phyloP scores from a whole-genome alignment of 2,113 vertebrate genomes.

The Vulpes ferrilata region DNA sequence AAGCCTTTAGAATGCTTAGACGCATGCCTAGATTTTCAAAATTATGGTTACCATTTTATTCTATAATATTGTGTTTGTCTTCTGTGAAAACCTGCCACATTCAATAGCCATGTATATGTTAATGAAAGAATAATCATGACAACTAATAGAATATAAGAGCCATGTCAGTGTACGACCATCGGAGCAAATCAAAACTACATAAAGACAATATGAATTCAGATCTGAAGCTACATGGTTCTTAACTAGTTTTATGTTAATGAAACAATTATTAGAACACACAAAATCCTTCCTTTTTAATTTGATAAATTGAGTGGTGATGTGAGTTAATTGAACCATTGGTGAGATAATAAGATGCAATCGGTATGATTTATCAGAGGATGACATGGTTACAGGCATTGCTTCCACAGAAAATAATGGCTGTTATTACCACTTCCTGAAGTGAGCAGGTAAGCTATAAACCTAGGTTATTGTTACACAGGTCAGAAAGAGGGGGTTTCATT shows the following conservation, averaged over 20 bases:
- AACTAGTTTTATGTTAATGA: constrained; percentile 73
- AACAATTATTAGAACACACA: constrained; percentile 75
- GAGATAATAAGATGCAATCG: constrained; percentile 70
- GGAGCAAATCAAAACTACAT: constrained; percentile 30
- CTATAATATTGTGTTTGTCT: constrained; percentile 18
- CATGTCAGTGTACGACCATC: neutral
- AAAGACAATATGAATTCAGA: neutral
- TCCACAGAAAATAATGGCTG: constrained; percentile 43
- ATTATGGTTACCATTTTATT: constrained; percentile 40
- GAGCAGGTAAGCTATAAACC: constrained; percentile 47
- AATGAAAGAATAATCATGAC: constrained; percentile 61
- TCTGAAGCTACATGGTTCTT: constrained; percentile 48
- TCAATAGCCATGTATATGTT: constrained; percentile 31
- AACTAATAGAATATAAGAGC: neutral
- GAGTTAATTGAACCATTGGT: constrained; percentile 68
- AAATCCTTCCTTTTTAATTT: constrained; percentile 71
- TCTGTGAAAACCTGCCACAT: constrained; percentile 49
- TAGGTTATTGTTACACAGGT: neutral
- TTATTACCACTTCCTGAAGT: constrained; percentile 52
- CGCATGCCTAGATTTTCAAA: constrained; percentile 35
- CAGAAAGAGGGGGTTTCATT: neutral
- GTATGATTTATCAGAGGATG: constrained; percentile 67
- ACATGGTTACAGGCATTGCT: constrained; percentile 28
- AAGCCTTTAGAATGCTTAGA: constrained; percentile 13
- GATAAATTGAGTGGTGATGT: constrained; percentile 65